A percentile compares a stretch with the other conserved stretches of the same genome.
phyloP scores from a whole-genome alignment of 1,140 invertebrate species.

The Euura saliciscinereae region DNA sequence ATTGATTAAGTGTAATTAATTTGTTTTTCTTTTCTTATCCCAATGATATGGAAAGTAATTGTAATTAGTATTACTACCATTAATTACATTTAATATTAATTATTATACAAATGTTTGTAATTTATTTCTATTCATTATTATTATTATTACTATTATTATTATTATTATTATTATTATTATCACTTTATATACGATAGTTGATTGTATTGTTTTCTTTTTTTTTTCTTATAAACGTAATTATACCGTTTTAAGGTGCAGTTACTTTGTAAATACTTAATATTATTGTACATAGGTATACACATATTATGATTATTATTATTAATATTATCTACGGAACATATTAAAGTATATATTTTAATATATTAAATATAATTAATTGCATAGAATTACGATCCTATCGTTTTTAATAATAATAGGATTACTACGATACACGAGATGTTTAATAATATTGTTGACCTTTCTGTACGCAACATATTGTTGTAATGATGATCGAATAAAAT shows the following conservation, averaged over 20 bases:
- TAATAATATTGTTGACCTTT: slow-evolving; percentile 59
- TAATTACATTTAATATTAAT: slow-evolving; percentile 34
- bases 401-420: slow-evolving; percentile 53
- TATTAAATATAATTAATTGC: slow-evolving; percentile 55
- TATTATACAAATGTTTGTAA: slow-evolving; percentile 18
- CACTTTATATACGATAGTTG: slow-evolving; percentile 23
- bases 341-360: slow-evolving; percentile 59
- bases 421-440: slow-evolving; percentile 55
- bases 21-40: neutral
- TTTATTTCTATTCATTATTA: slow-evolving; percentile 24
- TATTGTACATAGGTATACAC: slow-evolving; percentile 44
- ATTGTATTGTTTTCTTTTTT: slow-evolving; percentile 30
- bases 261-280: slow-evolving; percentile 38
- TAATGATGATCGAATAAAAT: slow-evolving; percentile 56
- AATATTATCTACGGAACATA: slow-evolving; percentile 44
- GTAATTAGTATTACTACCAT: slow-evolving; percentile 37
- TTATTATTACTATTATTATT: slow-evolving; percentile 5
- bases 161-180: slow-evolving; percentile 4
- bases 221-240: slow-evolving; percentile 27
- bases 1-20: neutral
- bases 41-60: slow-evolving; percentile 3
- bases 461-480: slow-evolving; percentile 55
- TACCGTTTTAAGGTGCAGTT: slow-evolving; percentile 49
- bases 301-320: slow-evolving; percentile 30
- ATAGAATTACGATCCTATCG: slow-evolving; percentile 57